A percentile compares a stretch with the other conserved stretches of the same genome.
phyloP scores from a whole-genome alignment of 2,888 invertebrate species.

The Coenonympha glycerion region DNA sequence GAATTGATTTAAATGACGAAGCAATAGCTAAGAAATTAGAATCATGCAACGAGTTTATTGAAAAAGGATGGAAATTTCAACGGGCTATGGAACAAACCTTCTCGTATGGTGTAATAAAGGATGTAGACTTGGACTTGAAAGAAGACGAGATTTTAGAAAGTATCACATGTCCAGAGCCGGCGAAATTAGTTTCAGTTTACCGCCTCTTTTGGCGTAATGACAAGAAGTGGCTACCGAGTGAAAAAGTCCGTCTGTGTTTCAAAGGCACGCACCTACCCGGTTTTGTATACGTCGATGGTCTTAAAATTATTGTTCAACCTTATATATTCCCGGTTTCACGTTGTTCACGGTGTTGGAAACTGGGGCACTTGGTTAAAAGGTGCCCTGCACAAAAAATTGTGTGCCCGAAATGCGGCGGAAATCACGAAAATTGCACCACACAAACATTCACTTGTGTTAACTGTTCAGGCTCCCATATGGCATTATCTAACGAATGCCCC shows the following conservation, averaged over 20 bases:
- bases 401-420: slow-evolving; percentile 23
- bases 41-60: slow-evolving; percentile 8
- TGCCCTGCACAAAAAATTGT: slow-evolving; percentile 5
- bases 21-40: not conserved
- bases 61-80: slow-evolving; percentile 13
- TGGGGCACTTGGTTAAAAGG: too few species aligned
- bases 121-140: slow-evolving; percentile 9
- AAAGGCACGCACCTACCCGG: slow-evolving; percentile 20
- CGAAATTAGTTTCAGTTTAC: too few species aligned
- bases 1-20: not conserved
- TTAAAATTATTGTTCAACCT: slow-evolving; percentile 19
- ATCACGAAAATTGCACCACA: slow-evolving; percentile 25
- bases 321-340: slow-evolving; percentile 24
- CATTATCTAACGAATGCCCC: slow-evolving; percentile 22
- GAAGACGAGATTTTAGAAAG: too few species aligned
- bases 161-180: too few species aligned
- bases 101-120: slow-evolving; percentile 13
- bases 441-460: slow-evolving; percentile 20
- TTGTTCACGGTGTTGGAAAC: too few species aligned
- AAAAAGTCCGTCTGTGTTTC: not conserved
- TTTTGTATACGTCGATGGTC: slow-evolving; percentile 15
- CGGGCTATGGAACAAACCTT: slow-evolving; percentile 7
- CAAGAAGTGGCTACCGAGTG: too few species aligned
- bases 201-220: too few species aligned
- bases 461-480: slow-evolving; percentile 25